Evolutionary conservation across 1,140 invertebrate species (phyloP).

Genomic region (Chionoecetes opilio): DNA sequence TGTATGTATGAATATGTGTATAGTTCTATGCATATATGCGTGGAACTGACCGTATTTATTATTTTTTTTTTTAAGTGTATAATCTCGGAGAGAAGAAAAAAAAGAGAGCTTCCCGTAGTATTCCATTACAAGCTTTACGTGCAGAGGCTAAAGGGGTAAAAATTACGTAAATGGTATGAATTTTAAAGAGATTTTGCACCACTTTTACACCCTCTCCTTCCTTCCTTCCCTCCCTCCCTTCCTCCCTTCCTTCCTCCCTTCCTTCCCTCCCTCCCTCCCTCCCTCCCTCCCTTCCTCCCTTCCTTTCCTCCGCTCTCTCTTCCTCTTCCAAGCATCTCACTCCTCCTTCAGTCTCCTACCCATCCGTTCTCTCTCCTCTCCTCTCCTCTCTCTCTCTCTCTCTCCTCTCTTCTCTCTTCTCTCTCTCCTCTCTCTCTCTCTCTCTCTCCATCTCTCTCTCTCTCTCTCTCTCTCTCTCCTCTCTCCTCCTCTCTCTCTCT

Average conservation of each 20-base stretch:
- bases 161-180: neutral
- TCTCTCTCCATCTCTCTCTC: neutral
- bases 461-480: neutral
- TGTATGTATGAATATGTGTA: neutral
- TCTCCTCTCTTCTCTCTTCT: too few relatives aligned
- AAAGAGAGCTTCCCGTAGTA: neutral
- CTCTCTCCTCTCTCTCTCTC: neutral
- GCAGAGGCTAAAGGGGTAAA: neutral
- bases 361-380: neutral
- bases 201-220: neutral
- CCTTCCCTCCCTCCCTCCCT: neutral
- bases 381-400: too few relatives aligned
- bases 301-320: neutral
- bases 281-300: neutral
- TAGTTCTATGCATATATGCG: neutral
- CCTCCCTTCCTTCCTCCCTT: neutral
- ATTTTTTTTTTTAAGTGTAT: neutral
- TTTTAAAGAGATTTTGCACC: neutral
- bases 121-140: neutral
- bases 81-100: neutral
- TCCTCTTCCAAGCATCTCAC: neutral
- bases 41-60: neutral
- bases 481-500: neutral
- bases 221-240: neutral
- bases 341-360: too few relatives aligned